A percentile compares a stretch with the other conserved stretches of the same genome.
These are phyloP conservation scores for Penaeus vannamei DNA, from an alignment of 1,140 invertebrate genomes.

Conservation along the genomic window DNA sequence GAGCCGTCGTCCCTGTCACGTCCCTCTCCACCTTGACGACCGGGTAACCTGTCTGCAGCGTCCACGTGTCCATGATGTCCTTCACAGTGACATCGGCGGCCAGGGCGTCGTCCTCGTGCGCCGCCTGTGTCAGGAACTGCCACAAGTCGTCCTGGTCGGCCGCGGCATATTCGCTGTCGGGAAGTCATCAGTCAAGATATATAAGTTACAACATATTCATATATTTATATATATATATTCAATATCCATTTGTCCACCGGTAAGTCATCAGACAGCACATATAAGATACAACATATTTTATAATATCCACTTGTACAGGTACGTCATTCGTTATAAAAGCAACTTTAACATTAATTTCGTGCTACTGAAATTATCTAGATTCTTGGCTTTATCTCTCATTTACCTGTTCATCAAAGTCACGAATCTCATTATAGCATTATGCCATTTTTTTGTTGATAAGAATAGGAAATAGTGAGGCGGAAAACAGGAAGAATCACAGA, in stretches of 20 bases:
- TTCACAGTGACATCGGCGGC: slow-evolving; percentile 78
- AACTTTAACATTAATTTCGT: no score
- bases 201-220: neutral
- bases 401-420: no score
- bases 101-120: slow-evolving; percentile 71
- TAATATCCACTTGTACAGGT: no score
- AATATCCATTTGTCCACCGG: no score
- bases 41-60: slow-evolving; percentile 56
- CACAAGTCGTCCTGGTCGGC: slow-evolving; percentile 84
- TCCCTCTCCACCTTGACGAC: slow-evolving; percentile 69
- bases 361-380: no score
- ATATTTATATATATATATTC: no score
- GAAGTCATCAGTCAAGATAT: neutral
- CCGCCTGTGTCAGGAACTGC: slow-evolving; percentile 42
- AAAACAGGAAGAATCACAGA: no score
- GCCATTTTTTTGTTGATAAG: neutral
- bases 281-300: neutral
- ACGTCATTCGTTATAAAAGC: no score
- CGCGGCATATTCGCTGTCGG: slow-evolving; percentile 73
- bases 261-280: neutral
- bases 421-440: no score
- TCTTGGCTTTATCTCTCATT: no score
- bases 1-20: slow-evolving; percentile 37
- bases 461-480: neutral
- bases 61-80: slow-evolving; percentile 62